A percentile compares a stretch with the other conserved stretches of the same genome.
phyloP scores from a whole-genome alignment of 1,140 invertebrate species.

The Cyrtorhinus lividipennis region DNA sequence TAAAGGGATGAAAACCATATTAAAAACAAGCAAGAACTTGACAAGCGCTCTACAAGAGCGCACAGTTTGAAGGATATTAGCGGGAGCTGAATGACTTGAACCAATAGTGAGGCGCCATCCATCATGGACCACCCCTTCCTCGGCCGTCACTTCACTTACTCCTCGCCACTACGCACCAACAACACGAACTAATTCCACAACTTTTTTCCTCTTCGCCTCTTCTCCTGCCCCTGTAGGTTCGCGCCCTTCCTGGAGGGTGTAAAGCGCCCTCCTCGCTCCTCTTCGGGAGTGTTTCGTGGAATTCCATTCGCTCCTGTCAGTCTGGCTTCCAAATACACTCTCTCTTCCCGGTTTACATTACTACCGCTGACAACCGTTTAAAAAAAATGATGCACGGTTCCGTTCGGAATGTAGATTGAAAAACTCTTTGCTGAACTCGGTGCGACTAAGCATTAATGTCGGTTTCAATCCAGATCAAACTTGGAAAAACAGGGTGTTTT shows the following conservation, averaged over 20 bases:
- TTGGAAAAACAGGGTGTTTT: too few species aligned
- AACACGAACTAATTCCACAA: conserved; percentile 6
- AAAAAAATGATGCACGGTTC: conserved; percentile 4
- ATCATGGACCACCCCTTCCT: not conserved
- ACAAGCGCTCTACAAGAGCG: too few species aligned
- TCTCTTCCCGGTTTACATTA: not conserved
- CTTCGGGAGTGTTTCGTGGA: conserved; percentile 3
- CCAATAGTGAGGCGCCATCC: conserved; percentile 5
- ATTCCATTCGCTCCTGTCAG: conserved; percentile 7
- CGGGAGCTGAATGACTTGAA: not conserved
- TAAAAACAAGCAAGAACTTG: too few species aligned
- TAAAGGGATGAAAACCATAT: too few species aligned
- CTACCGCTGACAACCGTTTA: conserved; percentile 7
- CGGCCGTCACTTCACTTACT: not conserved
- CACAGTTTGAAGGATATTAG: conserved; percentile 6
- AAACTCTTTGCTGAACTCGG: not conserved
- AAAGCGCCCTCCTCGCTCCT: not conserved
- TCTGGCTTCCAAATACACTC: conserved; percentile 1
- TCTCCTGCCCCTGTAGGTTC: not conserved
- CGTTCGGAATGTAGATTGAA: conserved; percentile 4
- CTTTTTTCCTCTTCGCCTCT: not conserved
- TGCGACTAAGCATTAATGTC: not conserved
- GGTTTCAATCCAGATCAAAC: too few species aligned
- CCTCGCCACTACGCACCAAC: not conserved
- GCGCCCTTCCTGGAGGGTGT: too few species aligned